phyloP scores from a whole-genome alignment of 2,113 vertebrate genomes.

The Pachyramphus minor region DNA sequence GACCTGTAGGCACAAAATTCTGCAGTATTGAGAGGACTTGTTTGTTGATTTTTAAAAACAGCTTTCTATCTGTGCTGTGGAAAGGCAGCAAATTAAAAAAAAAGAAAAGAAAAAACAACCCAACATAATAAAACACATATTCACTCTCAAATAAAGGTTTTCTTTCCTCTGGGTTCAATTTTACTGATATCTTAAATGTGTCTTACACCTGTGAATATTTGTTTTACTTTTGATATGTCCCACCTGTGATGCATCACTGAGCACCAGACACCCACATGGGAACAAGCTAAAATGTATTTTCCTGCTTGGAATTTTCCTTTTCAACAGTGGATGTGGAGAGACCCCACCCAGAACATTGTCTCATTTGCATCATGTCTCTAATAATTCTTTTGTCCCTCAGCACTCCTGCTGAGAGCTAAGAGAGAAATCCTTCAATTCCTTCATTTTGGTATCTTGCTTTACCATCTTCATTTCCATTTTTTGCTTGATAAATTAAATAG shows the following conservation, averaged over 20 bases:
- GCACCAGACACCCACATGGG: constrained; percentile 7
- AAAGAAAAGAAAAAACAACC: neutral
- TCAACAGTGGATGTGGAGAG: neutral
- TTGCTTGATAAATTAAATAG: constrained; percentile 61
- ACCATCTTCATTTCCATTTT: constrained; percentile 55
- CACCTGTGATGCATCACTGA: constrained; percentile 30
- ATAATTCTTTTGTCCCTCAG: constrained; percentile 35
- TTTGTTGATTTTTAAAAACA: neutral
- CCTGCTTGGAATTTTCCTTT: constrained; percentile 32
- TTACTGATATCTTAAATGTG: constrained; percentile 37
- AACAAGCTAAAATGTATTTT: constrained; percentile 26
- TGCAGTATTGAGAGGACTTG: neutral
- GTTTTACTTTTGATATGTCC: constrained; percentile 38
- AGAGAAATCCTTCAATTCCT: neutral
- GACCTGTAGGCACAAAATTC: constrained; percentile 16
- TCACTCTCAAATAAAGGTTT: neutral
- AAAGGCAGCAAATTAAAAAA: neutral
- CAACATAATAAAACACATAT: neutral
- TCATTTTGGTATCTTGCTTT: constrained; percentile 51
- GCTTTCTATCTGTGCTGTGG: neutral
- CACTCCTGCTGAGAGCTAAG: constrained; percentile 2
- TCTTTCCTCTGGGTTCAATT: constrained; percentile 47
- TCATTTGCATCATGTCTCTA: constrained; percentile 35
- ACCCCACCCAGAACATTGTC: constrained; percentile 1
- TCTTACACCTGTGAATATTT: constrained; percentile 3